Base-by-base conservation (phyloP, 1,140 invertebrate species). In the Oedothorax gibbosus region DNA sequence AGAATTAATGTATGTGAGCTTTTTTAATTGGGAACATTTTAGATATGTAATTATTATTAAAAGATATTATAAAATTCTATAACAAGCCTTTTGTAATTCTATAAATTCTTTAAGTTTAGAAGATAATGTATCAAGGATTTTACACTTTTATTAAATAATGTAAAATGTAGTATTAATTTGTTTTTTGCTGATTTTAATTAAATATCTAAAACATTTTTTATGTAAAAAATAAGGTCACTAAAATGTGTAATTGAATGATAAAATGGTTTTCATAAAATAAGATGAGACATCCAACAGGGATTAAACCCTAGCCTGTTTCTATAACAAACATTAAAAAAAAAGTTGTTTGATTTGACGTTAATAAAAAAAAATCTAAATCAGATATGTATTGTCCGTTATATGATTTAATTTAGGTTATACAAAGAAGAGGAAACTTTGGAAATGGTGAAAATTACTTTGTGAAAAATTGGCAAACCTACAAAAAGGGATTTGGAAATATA, bases 391-490 rank as follows among this genome's bases (percentile, higher is more conserved):
- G 60, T 9, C 14, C 8, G 14, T 64, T 20, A 64, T 7, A 64
- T 18, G 10, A 53, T 64, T n/a, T n/a, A n/a, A n/a, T n/a, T 18
- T 65, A 78, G 76, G 21, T 78, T 6, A 78, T 78, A n/a, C 76
- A 78, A 51, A 78, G 76, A 18, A 15, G 76, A 18, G 76, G 76
- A 65, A 49, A 78, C 7, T 93, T 96, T 3, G 92, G 92, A 86
- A 95, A 97, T 87, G 95, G 95, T 3, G 93, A 88, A 12, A 87
- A 89, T 15, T 89, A 88, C 80, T 91, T 91, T 85, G 89, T 89
- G 83, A 88, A 90, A 11, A 87, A 88, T 7, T 92, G 91, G 90
- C 82, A 89, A 20, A 90, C 91, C 76, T 92, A 92, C 87, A 89
- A 89, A 84, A 78, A 88, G 20, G 91, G 91, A 12, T 92, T 92